Conservation (phyloP, 2,797 vertebrate genomes). For the Pachyuromys duprasi region DNA sequence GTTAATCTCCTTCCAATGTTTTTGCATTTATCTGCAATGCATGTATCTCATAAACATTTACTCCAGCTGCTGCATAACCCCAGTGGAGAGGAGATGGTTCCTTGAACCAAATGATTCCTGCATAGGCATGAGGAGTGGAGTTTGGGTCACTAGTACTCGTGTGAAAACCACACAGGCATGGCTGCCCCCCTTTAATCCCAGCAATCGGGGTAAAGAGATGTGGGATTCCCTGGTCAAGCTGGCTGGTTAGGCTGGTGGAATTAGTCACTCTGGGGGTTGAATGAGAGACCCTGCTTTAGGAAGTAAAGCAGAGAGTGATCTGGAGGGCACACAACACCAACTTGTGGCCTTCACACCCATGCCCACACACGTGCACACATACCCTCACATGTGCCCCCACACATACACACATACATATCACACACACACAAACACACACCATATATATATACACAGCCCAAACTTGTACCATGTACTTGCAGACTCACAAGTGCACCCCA, state of each 20-base stretch:
- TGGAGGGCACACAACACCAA: neutral
- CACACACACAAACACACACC: neutral
- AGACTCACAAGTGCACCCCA: neutral
- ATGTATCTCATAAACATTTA: neutral
- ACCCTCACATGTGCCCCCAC: neutral
- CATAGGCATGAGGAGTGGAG: neutral
- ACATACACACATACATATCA: too few species aligned
- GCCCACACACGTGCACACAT: neutral
- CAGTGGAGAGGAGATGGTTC: neutral
- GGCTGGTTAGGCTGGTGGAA: neutral
- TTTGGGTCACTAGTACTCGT: neutral
- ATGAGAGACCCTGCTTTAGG: neutral
- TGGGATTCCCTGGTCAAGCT: neutral
- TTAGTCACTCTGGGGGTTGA: too few species aligned
- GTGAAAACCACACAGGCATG: neutral
- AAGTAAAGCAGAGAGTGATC: neutral
- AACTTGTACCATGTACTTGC: neutral
- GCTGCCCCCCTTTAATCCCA: neutral
- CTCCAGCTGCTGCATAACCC: neutral
- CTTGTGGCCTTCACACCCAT: neutral
- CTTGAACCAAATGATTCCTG: neutral
- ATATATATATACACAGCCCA: neutral
- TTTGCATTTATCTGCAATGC: conserved; percentile 15
- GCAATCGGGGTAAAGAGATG: too few species aligned
- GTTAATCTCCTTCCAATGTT: neutral